Conservation (phyloP, 2,888 invertebrate genomes). For the Heliconius ethilla region DNA sequence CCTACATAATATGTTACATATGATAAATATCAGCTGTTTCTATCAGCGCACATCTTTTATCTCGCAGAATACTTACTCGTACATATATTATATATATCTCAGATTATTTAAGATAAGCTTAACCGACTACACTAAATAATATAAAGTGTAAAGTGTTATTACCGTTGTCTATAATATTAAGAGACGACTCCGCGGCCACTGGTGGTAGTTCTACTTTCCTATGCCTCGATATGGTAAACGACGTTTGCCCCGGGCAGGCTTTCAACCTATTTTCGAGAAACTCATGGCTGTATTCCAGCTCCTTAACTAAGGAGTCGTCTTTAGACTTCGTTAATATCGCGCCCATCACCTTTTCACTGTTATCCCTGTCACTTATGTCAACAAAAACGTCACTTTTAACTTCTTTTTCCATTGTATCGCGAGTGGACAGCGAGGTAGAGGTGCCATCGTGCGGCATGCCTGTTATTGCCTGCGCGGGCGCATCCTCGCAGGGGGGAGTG, state of each 20-base stretch:
- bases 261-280: conserved; percentile 75
- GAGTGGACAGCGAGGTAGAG: conserved; percentile 61
- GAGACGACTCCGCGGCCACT: conserved; percentile 64
- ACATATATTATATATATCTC: neutral
- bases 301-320: conserved; percentile 57
- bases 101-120: conserved; percentile 12
- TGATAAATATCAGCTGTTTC: neutral
- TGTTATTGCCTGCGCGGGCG: conserved; percentile 50
- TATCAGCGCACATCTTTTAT: conserved; percentile 12
- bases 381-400: conserved; percentile 68
- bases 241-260: conserved; percentile 70
- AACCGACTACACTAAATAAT: conserved; percentile 1
- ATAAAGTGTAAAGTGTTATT: conserved; percentile 48
- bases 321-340: conserved; percentile 65
- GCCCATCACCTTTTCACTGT: conserved; percentile 76
- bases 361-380: conserved; percentile 69
- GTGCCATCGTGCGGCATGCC: conserved; percentile 72
- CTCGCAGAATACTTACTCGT: neutral
- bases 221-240: conserved; percentile 83
- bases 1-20: neutral
- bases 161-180: conserved; percentile 69
- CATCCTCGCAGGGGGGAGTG: conserved; percentile 53
- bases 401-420: conserved; percentile 65
- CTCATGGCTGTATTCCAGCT: conserved; percentile 72
- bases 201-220: conserved; percentile 84